These are phyloP conservation scores for Lepetodrilus schrolli DNA, from an alignment of 2,888 invertebrate genomes.

Conservation along the genomic window DNA sequence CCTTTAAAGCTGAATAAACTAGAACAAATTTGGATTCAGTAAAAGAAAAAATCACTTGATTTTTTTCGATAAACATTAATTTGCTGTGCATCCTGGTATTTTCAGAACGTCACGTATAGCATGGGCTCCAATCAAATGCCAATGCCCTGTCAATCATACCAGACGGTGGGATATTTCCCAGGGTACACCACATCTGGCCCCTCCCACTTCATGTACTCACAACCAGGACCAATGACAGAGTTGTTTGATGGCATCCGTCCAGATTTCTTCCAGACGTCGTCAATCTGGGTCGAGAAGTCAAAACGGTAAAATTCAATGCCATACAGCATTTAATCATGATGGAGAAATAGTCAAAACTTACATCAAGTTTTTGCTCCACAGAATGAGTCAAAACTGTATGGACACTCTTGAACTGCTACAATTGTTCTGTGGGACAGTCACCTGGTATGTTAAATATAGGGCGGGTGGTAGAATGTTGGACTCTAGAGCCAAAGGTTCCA, in stretches of 20 bases:
- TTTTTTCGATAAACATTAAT: too few relatives aligned
- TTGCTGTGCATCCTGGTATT: too few relatives aligned
- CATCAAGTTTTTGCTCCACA: background rate
- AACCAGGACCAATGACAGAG: constrained; percentile 67
- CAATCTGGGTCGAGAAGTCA: constrained; percentile 66
- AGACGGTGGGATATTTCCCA: constrained; percentile 45
- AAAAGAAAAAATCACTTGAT: too few relatives aligned
- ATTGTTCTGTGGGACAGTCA: too few relatives aligned
- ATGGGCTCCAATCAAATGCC: constrained; percentile 46
- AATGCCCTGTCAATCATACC: constrained; percentile 56
- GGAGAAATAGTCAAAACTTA: background rate
- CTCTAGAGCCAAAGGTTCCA: too few relatives aligned
- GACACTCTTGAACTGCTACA: too few relatives aligned
- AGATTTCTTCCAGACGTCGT: constrained; percentile 60
- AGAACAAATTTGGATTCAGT: too few relatives aligned
- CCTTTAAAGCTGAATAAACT: too few relatives aligned
- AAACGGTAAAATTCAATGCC: constrained; percentile 54
- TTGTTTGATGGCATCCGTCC: constrained; percentile 62
- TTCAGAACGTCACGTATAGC: constrained; percentile 59
- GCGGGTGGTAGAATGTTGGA: too few relatives aligned
- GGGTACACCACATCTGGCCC: constrained; percentile 14
- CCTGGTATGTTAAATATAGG: too few relatives aligned
- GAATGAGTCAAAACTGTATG: background rate
- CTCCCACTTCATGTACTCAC: constrained; percentile 60
- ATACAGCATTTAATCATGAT: background rate